Conservation (phyloP, 2,888 invertebrate genomes). For the Gymnocheta viridis region DNA sequence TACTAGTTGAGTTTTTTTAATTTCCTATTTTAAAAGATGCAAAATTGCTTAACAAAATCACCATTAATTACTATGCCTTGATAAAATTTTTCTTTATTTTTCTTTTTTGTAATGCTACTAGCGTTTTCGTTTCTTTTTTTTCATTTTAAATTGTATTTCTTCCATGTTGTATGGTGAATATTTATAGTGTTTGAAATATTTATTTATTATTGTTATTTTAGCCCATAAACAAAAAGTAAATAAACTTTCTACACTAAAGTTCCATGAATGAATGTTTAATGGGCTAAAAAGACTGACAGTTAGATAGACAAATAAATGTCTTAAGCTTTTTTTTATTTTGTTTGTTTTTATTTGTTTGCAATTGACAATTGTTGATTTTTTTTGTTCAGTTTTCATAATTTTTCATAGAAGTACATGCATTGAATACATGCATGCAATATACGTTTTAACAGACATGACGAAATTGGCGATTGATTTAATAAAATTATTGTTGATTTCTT, state of each 20-base stretch:
- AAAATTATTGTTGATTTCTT: neutral
- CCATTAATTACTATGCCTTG: neutral
- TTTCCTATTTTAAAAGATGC: neutral
- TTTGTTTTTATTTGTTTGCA: constrained; percentile 6
- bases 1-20: neutral
- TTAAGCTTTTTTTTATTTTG: too few relatives aligned
- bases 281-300: neutral
- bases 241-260: constrained; percentile 14
- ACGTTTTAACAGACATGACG: neutral
- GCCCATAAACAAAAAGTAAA: neutral
- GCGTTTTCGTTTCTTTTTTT: neutral
- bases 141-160: neutral
- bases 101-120: constrained; percentile 7
- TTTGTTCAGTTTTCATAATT: neutral
- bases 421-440: neutral
- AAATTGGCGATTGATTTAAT: neutral
- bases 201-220: neutral
- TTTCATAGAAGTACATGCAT: neutral
- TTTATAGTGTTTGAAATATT: neutral
- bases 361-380: neutral
- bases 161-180: neutral
- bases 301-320: neutral
- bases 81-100: too few relatives aligned
- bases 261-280: neutral
- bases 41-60: neutral